phyloP scores from a whole-genome alignment of 2,888 invertebrate species.

The Meiosimyza platycephala region DNA sequence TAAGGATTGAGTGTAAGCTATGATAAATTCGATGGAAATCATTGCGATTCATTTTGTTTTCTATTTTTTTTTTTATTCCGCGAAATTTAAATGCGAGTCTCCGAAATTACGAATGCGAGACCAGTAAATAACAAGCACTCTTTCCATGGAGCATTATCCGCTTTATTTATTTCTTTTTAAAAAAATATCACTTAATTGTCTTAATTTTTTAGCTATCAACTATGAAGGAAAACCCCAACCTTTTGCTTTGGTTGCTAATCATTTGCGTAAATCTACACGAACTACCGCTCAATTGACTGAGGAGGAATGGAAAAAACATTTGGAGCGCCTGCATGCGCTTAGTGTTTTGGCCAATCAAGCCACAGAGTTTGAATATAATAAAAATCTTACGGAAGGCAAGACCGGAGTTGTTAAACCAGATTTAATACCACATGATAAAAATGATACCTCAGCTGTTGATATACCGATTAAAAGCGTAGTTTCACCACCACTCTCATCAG shows the following conservation, averaged over 20 bases:
- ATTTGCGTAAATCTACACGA: slow-evolving; percentile 64
- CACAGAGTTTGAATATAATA: slow-evolving; percentile 64
- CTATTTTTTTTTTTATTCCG: slow-evolving; percentile 13
- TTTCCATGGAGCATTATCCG: neutral
- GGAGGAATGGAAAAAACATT: slow-evolving; percentile 64
- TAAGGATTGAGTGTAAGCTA: slow-evolving; percentile 80
- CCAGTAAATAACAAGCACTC: neutral
- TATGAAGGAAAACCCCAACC: slow-evolving; percentile 72
- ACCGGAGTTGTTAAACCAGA: slow-evolving; percentile 59
- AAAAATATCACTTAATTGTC: neutral
- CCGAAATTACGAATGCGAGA: neutral
- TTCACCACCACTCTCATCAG: neutral
- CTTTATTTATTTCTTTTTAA: neutral
- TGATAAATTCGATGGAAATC: slow-evolving; percentile 21
- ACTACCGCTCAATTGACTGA: slow-evolving; percentile 58
- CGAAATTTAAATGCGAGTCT: too few relatives aligned
- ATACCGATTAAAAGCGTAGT: slow-evolving; percentile 31
- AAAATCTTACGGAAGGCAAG: slow-evolving; percentile 62
- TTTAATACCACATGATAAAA: slow-evolving; percentile 55
- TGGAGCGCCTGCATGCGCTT: slow-evolving; percentile 61
- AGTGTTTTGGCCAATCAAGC: slow-evolving; percentile 66
- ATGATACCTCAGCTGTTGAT: slow-evolving; percentile 32
- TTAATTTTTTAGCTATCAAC: slow-evolving; percentile 70
- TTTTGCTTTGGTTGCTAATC: slow-evolving; percentile 68
- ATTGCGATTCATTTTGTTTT: slow-evolving; percentile 16